A percentile compares a stretch with the other conserved stretches of the same genome.
phyloP scores from a whole-genome alignment of 1,140 invertebrate species.

The Drosophila ambigua region DNA sequence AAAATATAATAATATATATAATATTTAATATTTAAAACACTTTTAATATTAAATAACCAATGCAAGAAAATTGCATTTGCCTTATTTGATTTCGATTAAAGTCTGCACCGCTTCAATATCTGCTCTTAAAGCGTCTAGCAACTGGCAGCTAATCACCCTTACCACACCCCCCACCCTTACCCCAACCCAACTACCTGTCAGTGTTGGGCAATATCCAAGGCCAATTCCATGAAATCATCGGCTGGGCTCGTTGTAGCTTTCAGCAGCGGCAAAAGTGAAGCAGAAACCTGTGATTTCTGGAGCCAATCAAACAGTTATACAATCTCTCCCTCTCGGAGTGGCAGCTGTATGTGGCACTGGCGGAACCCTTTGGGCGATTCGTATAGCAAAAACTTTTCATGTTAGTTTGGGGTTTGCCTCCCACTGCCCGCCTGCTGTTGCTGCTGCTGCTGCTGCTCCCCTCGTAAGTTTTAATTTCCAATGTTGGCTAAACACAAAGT shows the following conservation, averaged over 20 bases:
- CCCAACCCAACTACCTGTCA: not conserved
- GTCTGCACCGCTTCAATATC: too few relatives aligned
- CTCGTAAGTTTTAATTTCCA: conserved; percentile 56
- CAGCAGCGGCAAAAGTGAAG: not conserved
- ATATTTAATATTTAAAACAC: too few relatives aligned
- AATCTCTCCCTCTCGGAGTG: conserved; percentile 16
- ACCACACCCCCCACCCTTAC: too few relatives aligned
- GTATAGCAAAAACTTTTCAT: too few relatives aligned
- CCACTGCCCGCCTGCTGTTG: not conserved
- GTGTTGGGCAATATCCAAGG: not conserved
- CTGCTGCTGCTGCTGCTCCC: not conserved
- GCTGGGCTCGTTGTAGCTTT: conserved; percentile 15
- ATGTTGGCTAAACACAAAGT: conserved; percentile 72
- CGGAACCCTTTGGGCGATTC: conserved; percentile 1
- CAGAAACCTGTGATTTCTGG: conserved; percentile 18
- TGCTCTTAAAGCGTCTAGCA: too few relatives aligned
- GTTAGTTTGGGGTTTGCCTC: too few relatives aligned
- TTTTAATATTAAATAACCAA: too few relatives aligned
- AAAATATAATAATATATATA: too few relatives aligned
- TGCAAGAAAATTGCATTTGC: too few relatives aligned
- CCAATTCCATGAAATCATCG: conserved; percentile 21
- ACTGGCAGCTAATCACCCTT: too few relatives aligned
- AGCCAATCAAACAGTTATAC: conserved; percentile 33
- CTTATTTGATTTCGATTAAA: too few relatives aligned
- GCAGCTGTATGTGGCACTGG: not conserved